A percentile compares a stretch with the other conserved stretches of the same genome.
These are phyloP conservation scores for Odobenus rosmarus DNA, from an alignment of 2,113 vertebrate species.

Conservation along the genomic window DNA sequence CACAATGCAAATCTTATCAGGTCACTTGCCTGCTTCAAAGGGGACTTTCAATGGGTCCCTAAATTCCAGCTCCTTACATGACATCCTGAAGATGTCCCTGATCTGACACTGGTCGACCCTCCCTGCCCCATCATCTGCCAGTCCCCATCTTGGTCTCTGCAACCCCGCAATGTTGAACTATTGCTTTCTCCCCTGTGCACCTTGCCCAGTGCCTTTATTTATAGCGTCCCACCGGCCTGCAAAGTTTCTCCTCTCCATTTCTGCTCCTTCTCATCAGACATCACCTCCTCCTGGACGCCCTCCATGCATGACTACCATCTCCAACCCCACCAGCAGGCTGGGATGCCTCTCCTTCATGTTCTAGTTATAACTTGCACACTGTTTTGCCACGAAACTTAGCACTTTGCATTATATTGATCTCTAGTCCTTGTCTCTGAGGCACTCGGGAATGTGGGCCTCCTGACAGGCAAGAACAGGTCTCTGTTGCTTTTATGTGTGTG, in stretches of 20 bases:
- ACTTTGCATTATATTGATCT: too few species aligned
- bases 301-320: fast-evolving
- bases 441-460: neutral
- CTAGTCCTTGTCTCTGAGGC: neutral
- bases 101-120: neutral
- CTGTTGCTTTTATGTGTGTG: neutral
- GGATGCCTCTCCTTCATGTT: neutral
- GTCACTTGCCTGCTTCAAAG: neutral
- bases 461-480: neutral
- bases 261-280: neutral
- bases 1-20: neutral
- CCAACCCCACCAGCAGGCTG: neutral
- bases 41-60: neutral
- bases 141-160: neutral
- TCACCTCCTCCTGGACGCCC: neutral
- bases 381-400: neutral
- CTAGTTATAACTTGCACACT: neutral
- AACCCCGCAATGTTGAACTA: neutral
- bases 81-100: neutral
- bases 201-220: neutral
- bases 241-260: neutral
- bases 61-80: neutral
- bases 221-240: neutral
- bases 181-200: neutral
- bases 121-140: too few species aligned